Conservation (phyloP, 1,140 invertebrate genomes). For the Aphis gossypii region DNA sequence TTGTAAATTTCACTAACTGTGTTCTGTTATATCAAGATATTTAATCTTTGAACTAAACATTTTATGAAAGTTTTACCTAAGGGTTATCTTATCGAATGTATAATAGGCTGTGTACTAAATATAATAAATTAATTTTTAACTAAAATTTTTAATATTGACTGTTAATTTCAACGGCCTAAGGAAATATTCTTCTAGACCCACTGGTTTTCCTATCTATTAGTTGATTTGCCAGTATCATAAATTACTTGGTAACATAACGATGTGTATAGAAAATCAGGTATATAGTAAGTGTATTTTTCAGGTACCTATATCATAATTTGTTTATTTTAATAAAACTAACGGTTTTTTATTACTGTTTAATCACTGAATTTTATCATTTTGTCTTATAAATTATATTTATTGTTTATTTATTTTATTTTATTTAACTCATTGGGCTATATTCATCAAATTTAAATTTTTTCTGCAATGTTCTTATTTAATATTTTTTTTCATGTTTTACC, state of each 20-base stretch:
- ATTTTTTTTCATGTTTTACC: background rate
- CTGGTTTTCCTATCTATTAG: background rate
- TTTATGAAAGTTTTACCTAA: background rate
- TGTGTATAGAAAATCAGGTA: background rate
- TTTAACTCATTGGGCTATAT: background rate
- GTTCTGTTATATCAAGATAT: background rate
- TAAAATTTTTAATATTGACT: background rate
- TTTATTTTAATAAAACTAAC: background rate
- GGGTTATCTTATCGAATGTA: background rate
- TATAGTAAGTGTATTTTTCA: background rate
- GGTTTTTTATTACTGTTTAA: background rate
- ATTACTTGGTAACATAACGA: background rate
- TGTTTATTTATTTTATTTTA: background rate
- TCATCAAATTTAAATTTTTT: background rate
- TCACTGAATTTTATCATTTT: background rate
- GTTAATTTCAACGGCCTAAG: background rate
- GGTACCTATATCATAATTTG: background rate
- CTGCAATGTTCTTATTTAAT: background rate
- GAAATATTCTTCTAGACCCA: background rate
- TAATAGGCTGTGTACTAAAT: background rate
- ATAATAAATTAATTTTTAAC: background rate
- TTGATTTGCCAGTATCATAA: background rate
- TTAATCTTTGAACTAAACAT: background rate
- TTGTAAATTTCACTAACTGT: background rate
- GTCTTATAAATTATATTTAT: background rate